Percentiles rank a stretch among this genome's conserved stretches.
phyloP scores from a whole-genome alignment of 2,797 vertebrate species.

The Siniperca undulata region DNA sequence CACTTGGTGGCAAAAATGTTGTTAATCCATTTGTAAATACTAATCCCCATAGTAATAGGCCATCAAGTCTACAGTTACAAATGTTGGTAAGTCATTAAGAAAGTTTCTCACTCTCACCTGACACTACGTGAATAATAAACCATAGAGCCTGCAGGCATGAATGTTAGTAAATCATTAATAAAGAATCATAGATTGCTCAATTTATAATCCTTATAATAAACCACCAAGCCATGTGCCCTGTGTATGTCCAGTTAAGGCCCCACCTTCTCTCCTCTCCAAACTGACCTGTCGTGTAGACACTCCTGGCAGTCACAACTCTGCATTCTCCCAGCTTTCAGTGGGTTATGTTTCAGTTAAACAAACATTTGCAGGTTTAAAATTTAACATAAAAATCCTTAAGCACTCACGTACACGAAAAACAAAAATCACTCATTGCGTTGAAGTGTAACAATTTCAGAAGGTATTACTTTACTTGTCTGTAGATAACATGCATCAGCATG shows the following conservation, averaged over 20 bases:
- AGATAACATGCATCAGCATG: neutral
- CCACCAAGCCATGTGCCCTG: neutral
- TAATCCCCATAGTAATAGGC: neutral
- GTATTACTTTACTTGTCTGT: neutral
- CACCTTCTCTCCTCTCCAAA: neutral
- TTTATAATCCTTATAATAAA: neutral
- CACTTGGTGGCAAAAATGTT: neutral
- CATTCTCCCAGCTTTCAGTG: neutral
- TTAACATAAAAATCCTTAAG: neutral
- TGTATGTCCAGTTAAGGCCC: neutral
- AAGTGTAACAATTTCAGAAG: neutral
- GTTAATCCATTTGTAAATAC: neutral
- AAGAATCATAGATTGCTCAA: neutral
- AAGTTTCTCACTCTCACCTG: neutral
- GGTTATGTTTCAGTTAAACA: neutral
- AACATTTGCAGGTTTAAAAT: conserved; percentile 13
- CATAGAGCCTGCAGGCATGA: neutral
- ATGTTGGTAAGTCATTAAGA: neutral
- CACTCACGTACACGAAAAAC: neutral
- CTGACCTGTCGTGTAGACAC: neutral
- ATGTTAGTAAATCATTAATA: conserved; percentile 33
- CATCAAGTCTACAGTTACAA: neutral
- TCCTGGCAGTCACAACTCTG: too few relatives aligned
- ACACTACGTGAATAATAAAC: neutral
- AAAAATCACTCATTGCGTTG: neutral